Evolutionary conservation across 2,797 vertebrate genomes (phyloP), one percentile per base, ranked within the genome.

Genomic region (Phoeniculus purpureus): DNA sequence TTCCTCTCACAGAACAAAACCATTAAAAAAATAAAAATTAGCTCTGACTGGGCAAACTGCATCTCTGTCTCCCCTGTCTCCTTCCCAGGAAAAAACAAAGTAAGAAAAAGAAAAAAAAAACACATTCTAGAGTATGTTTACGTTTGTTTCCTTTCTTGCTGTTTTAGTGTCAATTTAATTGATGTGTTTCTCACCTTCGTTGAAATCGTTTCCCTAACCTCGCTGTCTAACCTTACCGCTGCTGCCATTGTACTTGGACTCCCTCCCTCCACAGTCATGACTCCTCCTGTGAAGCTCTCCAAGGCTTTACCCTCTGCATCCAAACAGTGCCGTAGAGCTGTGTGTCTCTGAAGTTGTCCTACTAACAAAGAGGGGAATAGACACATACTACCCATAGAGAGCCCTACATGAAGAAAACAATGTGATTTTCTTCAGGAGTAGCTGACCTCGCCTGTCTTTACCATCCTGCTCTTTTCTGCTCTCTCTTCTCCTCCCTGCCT

Each of bases 161-260:
- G 31, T 97, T 97, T 97, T 90, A 85, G 64, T 95, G 95, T 96
- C 96, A 97, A 96, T 98, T 97, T 97, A 96, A 94, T 86, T 96
- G 93, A 16, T 97, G 92, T 91, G 86, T 97, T 96, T 97, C 87
- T 96, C 96, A 95, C 97, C 85, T 95, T 95, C 96, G 96, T 84
- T 51, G 51, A 92, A 96, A 91, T 71, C 73, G 59, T 65, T 56
- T 81, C 88, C 92, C 90, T 95, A 87, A 90, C 93, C 93, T 95
- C 48, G 29, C 95, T 23, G 21, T 95, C 96, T 97, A 94, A 95
- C 95, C 95, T 89, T 91, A 96, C 98, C 98, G 98, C 98, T 99
- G 98, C 99, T 99, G 97, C 99, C 99, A 99, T 99, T 99, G 99
- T 98, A 98, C 97, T 97, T 97, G 97, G 97, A 98, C 97, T 97